Evolutionary conservation across 2,888 invertebrate species (phyloP).

Genomic region (Hydriomena furcata): DNA sequence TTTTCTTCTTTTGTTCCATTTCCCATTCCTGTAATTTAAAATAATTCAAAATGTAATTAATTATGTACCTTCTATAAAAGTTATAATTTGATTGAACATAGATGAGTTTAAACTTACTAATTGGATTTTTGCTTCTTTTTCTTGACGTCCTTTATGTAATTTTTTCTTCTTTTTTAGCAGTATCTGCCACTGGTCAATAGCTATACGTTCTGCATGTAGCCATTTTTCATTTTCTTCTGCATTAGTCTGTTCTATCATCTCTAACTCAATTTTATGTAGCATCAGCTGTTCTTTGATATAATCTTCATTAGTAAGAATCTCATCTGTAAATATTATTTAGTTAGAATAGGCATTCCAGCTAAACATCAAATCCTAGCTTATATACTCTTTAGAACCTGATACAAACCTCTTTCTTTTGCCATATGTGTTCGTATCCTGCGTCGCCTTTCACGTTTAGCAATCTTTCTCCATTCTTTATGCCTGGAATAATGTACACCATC

Average conservation of each 20-base stretch:
- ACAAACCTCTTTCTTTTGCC: slow-evolving; percentile 83
- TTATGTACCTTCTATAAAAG: too few species aligned
- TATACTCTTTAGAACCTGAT: background rate
- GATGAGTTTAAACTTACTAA: slow-evolving; percentile 65
- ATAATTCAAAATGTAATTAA: too few species aligned
- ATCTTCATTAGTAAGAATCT: slow-evolving; percentile 27
- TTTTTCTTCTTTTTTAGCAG: slow-evolving; percentile 82
- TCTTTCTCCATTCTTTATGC: slow-evolving; percentile 88
- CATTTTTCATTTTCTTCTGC: slow-evolving; percentile 85
- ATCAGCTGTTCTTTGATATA: slow-evolving; percentile 60
- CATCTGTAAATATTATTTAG: slow-evolving; percentile 22
- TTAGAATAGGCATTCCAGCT: too few species aligned
- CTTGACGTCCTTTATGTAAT: slow-evolving; percentile 81
- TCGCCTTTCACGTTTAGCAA: slow-evolving; percentile 88
- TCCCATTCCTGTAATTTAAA: slow-evolving; percentile 83
- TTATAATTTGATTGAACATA: too few species aligned
- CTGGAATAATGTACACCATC: slow-evolving; percentile 48
- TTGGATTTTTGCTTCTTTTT: slow-evolving; percentile 83
- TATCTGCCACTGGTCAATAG: slow-evolving; percentile 85
- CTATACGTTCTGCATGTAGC: slow-evolving; percentile 86
- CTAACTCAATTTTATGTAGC: slow-evolving; percentile 76
- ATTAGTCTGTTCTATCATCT: slow-evolving; percentile 81
- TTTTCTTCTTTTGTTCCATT: slow-evolving; percentile 82
- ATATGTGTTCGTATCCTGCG: slow-evolving; percentile 84
- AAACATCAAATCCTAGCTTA: too few species aligned